Evolutionary conservation across 2,113 vertebrate genomes (phyloP).

Genomic region (Pachycephala philippinensis): DNA sequence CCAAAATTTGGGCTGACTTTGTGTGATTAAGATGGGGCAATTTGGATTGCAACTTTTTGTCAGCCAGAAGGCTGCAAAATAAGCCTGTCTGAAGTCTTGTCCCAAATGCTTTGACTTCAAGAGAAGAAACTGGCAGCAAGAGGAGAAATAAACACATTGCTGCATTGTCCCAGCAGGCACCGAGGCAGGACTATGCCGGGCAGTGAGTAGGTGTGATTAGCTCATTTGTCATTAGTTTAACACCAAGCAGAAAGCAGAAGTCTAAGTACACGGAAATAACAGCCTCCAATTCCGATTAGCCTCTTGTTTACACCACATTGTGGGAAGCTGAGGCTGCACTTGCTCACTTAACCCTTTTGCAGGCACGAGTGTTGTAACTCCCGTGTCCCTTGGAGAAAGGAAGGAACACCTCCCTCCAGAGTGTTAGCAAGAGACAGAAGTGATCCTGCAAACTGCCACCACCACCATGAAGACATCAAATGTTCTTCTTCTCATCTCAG

Average conservation of each 20-base stretch:
- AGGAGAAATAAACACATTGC: not conserved
- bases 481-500: not conserved
- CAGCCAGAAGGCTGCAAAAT: not conserved
- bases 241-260: slow-evolving; percentile 17
- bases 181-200: not conserved
- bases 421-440: not conserved
- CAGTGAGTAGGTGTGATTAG: not conserved
- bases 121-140: not conserved
- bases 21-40: not conserved
- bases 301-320: not conserved
- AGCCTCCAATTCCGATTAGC: not conserved
- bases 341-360: not conserved
- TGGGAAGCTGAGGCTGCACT: not conserved
- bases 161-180: not conserved
- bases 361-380: not conserved
- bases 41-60: not conserved
- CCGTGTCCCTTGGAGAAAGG: not conserved
- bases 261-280: not conserved
- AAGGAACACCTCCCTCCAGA: slow-evolving; percentile 21
- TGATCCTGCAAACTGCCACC: not conserved
- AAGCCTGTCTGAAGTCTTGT: not conserved
- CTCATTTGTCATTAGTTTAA: not conserved
- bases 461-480: slow-evolving; percentile 51
- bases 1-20: not conserved
- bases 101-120: not conserved